Evolutionary conservation across 2,888 invertebrate species (phyloP), one percentile per base, ranked within the genome.

Genomic region (Luperina nickerlii): DNA sequence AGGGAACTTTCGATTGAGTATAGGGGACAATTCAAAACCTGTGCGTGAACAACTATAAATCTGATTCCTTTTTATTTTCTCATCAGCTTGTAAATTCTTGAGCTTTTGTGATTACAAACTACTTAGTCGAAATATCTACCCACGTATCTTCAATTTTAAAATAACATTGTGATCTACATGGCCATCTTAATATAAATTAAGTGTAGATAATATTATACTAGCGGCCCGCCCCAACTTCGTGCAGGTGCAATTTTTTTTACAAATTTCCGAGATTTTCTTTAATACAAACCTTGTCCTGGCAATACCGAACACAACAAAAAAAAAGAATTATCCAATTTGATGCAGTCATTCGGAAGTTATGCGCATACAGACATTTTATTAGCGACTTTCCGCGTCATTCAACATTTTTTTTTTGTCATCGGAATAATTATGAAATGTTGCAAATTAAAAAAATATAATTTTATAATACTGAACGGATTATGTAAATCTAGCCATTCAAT

Each of bases 401-500:
- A 32, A 32, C 1, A 32, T 1, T 32, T 32, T 32, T 32, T 32
- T 32, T 32, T 32, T 32, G 32, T 32, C 32, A 32, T 32, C 75
- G 76, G 67, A 67, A 65, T 77, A 82, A 79, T 79, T 65, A 77
- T 65, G 70, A 88, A 84, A 90, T 78, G 86, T 87, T 86, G 87
- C 88, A 90, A 87, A 90, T 88, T 76, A 85, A 89, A 86, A 88
- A 82, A 82, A 48, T 84, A 87, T 86, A 86, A 87, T 85, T 87
- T 84, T 79, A 83, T 84, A 88, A 84, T 88, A 88, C 90, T 81
- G 90, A 88, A 87, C 88, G 75, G 89, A 92, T 93, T 93, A 94
- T 94, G 93, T 90, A 89, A 93, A 94, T 92, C 68, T 66, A 85
- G 77, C 82, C 88, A 83, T 88, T 86, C 87, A 90, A 90, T 90